Conservation (phyloP, 2,797 vertebrate genomes). For the Sebastes paucispinis region DNA sequence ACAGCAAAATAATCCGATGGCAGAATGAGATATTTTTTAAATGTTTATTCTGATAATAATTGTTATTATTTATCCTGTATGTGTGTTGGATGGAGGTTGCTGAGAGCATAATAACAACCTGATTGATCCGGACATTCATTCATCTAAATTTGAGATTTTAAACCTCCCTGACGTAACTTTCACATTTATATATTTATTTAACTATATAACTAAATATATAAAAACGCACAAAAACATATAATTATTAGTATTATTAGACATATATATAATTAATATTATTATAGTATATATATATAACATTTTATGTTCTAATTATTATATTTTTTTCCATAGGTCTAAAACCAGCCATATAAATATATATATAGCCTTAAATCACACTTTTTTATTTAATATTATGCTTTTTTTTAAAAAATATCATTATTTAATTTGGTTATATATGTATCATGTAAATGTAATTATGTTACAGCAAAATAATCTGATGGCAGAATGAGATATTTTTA, state of each 20-base stretch:
- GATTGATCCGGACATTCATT: conserved; percentile 60
- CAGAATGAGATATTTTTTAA: neutral
- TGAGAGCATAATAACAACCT: neutral
- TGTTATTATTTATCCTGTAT: neutral
- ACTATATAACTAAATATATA: no score
- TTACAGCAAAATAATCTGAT: neutral
- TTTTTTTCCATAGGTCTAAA: no score
- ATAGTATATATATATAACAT: no score
- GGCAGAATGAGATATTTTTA: neutral
- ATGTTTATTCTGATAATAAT: neutral
- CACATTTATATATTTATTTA: conserved; percentile 11
- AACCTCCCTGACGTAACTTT: conserved; percentile 74
- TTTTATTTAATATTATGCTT: neutral
- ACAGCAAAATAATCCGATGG: neutral
- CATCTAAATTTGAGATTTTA: conserved; percentile 63
- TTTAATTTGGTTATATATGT: neutral
- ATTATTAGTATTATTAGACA: no score
- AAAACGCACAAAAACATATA: no score
- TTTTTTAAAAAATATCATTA: neutral
- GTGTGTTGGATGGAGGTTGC: neutral
- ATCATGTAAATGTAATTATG: neutral
- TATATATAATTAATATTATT: no score
- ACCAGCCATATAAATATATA: no score
- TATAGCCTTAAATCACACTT: no score
- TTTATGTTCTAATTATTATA: no score